Evolutionary conservation across 1,140 invertebrate species (phyloP).

Genomic region (Leucophenga varia): DNA sequence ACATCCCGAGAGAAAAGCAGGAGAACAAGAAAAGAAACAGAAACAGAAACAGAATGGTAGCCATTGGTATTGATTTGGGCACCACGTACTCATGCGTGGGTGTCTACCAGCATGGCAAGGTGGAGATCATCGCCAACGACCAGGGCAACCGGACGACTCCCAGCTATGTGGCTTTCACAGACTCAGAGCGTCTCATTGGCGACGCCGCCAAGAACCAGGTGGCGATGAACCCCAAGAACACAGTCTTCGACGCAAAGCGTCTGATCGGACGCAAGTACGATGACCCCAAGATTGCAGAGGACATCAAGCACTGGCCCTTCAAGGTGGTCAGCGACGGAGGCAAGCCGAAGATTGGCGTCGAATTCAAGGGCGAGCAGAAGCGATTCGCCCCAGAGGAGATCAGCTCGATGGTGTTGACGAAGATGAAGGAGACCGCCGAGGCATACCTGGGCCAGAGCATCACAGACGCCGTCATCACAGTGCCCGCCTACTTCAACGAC

Average conservation of each 20-base stretch:
- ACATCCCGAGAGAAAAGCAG: not conserved
- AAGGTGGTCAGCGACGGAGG: slow-evolving; percentile 66
- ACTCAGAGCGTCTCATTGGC: slow-evolving; percentile 92
- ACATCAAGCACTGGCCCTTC: slow-evolving; percentile 79
- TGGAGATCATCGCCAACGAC: slow-evolving; percentile 92
- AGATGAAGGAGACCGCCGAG: slow-evolving; percentile 82
- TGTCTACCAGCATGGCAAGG: slow-evolving; percentile 80
- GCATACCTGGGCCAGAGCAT: slow-evolving; percentile 72
- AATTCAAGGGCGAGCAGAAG: slow-evolving; percentile 74
- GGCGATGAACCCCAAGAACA: slow-evolving; percentile 53
- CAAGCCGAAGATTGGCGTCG: slow-evolving; percentile 71
- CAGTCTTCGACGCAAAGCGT: slow-evolving; percentile 60
- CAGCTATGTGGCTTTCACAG: slow-evolving; percentile 94
- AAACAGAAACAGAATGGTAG: slow-evolving; percentile 55
- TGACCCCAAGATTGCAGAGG: slow-evolving; percentile 71
- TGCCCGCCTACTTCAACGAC: slow-evolving; percentile 67
- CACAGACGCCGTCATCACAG: slow-evolving; percentile 65
- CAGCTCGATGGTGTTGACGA: slow-evolving; percentile 75
- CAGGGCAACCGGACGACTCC: slow-evolving; percentile 95
- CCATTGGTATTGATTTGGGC: slow-evolving; percentile 76
- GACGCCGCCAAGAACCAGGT: slow-evolving; percentile 80
- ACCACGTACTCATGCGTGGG: slow-evolving; percentile 80
- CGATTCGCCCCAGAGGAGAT: slow-evolving; percentile 76
- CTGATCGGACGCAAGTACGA: slow-evolving; percentile 69
- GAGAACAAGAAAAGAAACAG: slow-evolving; percentile 1